Evolutionary conservation across 2,888 invertebrate species (phyloP).

Genomic region (Deroplatys truncata): DNA sequence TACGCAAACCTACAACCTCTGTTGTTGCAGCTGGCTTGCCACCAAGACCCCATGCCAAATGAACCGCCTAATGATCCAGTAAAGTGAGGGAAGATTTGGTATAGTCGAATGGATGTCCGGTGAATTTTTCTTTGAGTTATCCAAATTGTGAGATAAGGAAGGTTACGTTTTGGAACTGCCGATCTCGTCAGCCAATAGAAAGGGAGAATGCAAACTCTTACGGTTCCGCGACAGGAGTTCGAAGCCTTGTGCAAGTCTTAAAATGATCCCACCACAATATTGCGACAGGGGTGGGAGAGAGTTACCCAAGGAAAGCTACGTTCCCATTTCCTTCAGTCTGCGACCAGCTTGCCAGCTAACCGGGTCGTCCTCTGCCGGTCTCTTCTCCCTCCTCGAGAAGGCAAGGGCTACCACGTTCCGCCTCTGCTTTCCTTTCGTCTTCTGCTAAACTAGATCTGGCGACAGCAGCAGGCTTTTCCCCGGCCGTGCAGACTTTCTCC

Average conservation of each 20-base stretch:
- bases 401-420: too few relatives aligned
- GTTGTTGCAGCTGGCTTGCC: too few relatives aligned
- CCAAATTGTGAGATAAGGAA: too few relatives aligned
- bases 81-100: too few relatives aligned
- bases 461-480: not conserved
- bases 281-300: not conserved
- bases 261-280: not conserved
- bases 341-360: slow-evolving; percentile 3
- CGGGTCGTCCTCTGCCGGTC: not conserved
- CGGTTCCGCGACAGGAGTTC: not conserved
- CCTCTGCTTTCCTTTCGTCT: not conserved
- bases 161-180: too few relatives aligned
- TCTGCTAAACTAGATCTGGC: slow-evolving; percentile 1
- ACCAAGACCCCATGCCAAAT: too few relatives aligned
- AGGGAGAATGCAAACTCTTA: not conserved
- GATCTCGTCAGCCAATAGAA: not conserved
- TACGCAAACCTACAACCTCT: too few relatives aligned
- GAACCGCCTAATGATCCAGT: too few relatives aligned
- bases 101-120: too few relatives aligned
- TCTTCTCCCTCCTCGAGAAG: not conserved
- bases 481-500: slow-evolving; percentile 1
- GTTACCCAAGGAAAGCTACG: not conserved
- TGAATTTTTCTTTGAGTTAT: too few relatives aligned
- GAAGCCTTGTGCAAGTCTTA: slow-evolving; percentile 5
- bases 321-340: slow-evolving; percentile 12